Evolutionary conservation across 2,888 invertebrate species (phyloP).

Genomic region (Hydrotaea diabolus): DNA sequence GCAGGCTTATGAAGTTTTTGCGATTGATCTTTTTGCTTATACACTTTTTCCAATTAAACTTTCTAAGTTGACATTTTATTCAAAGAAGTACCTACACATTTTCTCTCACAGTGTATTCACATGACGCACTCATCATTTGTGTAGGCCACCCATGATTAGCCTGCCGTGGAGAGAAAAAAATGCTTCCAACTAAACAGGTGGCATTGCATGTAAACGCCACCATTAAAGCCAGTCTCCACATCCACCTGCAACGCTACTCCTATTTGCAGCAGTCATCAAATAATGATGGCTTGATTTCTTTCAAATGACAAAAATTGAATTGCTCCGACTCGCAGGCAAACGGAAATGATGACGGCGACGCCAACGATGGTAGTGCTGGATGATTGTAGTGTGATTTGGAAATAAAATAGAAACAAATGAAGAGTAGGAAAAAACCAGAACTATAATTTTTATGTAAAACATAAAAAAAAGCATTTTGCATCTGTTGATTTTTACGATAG

Average conservation of each 20-base stretch:
- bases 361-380: background rate
- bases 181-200: conserved; percentile 32
- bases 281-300: conserved; percentile 47
- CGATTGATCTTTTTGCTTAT: too few species aligned
- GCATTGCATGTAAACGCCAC: conserved; percentile 37
- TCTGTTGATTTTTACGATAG: conserved; percentile 21
- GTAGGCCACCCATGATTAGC: conserved; percentile 7
- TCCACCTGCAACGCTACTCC: conserved; percentile 14
- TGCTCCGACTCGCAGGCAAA: background rate
- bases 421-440: conserved; percentile 3
- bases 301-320: conserved; percentile 18
- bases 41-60: too few species aligned
- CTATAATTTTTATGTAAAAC: conserved; percentile 17
- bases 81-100: too few species aligned
- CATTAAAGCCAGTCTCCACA: conserved; percentile 1
- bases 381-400: background rate
- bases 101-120: background rate
- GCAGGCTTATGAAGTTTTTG: too few species aligned
- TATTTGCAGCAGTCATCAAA: background rate
- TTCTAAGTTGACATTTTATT: too few species aligned
- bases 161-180: background rate
- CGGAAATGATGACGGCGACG: background rate
- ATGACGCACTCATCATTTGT: background rate
- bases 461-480: conserved; percentile 21
- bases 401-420: background rate